Percentiles rank a stretch among this genome's conserved stretches.
Evolutionary conservation across 1,140 invertebrate genomes (phyloP).

Genomic region (Drosophila mayri): DNA sequence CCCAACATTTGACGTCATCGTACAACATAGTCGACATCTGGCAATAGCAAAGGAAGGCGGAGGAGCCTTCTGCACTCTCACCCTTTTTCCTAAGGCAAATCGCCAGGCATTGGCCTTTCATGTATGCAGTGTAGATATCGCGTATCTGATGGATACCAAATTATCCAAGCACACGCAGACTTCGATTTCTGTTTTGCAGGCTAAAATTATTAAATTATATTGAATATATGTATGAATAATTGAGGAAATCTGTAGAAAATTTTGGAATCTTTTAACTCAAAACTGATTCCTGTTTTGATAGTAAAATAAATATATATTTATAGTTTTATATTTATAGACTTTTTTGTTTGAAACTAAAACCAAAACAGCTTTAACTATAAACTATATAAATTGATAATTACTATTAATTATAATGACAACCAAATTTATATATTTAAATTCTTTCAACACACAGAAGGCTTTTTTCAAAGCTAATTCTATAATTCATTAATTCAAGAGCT

Average conservation of each 20-base stretch:
- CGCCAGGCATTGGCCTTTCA: slow-evolving; percentile 55
- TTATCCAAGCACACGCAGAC: slow-evolving; percentile 29
- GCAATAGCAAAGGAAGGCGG: slow-evolving; percentile 18
- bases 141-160: slow-evolving; percentile 65
- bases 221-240: neutral
- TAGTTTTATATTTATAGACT: neutral
- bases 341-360: too few species aligned
- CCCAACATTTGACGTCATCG: slow-evolving; percentile 61
- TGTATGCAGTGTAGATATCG: slow-evolving; percentile 44
- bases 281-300: accelerated
- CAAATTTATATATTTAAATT: neutral
- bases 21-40: slow-evolving; percentile 57
- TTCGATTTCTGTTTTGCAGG: slow-evolving; percentile 7
- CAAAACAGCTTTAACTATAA: too few species aligned
- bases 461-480: neutral
- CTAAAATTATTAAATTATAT: neutral
- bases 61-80: slow-evolving; percentile 14
- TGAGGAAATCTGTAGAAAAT: neutral
- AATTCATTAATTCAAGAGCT: neutral
- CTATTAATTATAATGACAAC: neutral
- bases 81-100: slow-evolving; percentile 34
- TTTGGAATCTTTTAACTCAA: neutral
- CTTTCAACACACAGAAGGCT: neutral
- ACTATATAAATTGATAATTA: neutral
- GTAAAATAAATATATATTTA: neutral